Evolutionary conservation across 2,888 invertebrate genomes (phyloP).

Genomic region (Melieria omissa): DNA sequence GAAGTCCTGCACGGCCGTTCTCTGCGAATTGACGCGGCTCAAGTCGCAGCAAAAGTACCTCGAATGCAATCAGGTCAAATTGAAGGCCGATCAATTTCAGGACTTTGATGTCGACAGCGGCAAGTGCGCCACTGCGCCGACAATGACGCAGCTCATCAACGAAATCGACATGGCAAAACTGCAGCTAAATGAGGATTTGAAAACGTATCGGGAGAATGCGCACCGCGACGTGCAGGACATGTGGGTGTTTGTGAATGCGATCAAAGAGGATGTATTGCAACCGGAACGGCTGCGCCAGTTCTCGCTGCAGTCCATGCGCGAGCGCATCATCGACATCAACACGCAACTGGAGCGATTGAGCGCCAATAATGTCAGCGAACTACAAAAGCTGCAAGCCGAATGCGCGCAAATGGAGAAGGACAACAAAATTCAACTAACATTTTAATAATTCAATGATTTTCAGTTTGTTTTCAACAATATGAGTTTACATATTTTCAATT

Average conservation of each 20-base stretch:
- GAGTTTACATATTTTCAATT: too few relatives aligned
- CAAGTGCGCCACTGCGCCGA: not conserved
- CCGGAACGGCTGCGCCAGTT: constrained; percentile 55
- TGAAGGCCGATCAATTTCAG: constrained; percentile 58
- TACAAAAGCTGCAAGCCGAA: constrained; percentile 48
- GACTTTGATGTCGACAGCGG: constrained; percentile 27
- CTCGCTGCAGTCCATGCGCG: constrained; percentile 55
- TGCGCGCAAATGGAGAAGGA: constrained; percentile 51
- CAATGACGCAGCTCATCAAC: constrained; percentile 40
- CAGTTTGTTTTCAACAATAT: too few relatives aligned
- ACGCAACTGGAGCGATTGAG: constrained; percentile 54
- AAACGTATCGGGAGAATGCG: constrained; percentile 48
- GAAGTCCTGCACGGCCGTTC: constrained; percentile 55
- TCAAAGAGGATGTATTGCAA: constrained; percentile 56
- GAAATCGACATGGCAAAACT: constrained; percentile 59
- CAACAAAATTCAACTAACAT: constrained; percentile 23
- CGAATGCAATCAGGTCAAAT: constrained; percentile 63
- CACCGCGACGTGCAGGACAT: constrained; percentile 58
- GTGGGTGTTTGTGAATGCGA: constrained; percentile 56
- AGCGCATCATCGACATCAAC: constrained; percentile 58
- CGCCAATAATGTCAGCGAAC: constrained; percentile 51
- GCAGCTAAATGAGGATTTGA: constrained; percentile 51
- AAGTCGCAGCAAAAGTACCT: constrained; percentile 66
- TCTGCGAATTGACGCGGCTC: constrained; percentile 64
- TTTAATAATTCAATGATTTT: too few relatives aligned